Evolutionary conservation across 92 coral and sea anemone species (phyloP).

Genomic region (Montipora capitata): DNA sequence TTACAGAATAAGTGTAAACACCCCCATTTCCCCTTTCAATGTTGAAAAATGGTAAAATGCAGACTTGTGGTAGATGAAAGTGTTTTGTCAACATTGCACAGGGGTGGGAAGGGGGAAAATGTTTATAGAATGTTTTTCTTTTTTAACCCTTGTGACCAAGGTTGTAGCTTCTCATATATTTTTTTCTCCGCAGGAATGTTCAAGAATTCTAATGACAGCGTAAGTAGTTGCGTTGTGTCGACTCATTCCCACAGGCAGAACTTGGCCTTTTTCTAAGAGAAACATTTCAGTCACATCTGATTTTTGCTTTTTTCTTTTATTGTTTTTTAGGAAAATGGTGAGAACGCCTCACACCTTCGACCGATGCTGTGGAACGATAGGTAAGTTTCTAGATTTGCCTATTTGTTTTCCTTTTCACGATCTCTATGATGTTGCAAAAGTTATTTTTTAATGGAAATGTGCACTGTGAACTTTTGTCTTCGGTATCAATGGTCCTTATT

Average conservation of each 20-base stretch:
- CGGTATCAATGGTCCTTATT: constrained; percentile 20
- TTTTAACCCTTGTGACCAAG: too few species aligned
- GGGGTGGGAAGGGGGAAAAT: too few species aligned
- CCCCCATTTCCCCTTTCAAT: too few species aligned
- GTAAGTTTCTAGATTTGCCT: neutral
- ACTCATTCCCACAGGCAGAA: constrained; percentile 8
- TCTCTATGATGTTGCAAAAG: constrained; percentile 13
- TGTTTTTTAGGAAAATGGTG: constrained; percentile 10
- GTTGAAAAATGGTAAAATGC: too few species aligned
- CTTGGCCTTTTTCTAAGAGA: neutral
- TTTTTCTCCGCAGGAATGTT: constrained; percentile 4
- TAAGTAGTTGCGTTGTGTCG: constrained; percentile 14
- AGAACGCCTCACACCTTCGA: constrained; percentile 1
- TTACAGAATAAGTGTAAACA: too few species aligned
- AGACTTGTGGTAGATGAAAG: too few species aligned
- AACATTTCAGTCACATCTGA: neutral
- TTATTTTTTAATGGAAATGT: constrained; percentile 5
- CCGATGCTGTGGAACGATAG: constrained; percentile 12
- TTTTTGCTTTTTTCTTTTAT: constrained; percentile 3
- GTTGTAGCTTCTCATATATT: neutral
- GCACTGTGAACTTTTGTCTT: neutral
- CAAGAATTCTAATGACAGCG: neutral
- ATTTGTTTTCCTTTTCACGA: constrained; percentile 2
- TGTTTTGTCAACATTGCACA: too few species aligned
- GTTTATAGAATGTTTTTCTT: too few species aligned